Percentiles rank a stretch among this genome's conserved stretches.
Evolutionary conservation across 2,113 vertebrate species (phyloP).

Genomic region (Oryzias woworae): DNA sequence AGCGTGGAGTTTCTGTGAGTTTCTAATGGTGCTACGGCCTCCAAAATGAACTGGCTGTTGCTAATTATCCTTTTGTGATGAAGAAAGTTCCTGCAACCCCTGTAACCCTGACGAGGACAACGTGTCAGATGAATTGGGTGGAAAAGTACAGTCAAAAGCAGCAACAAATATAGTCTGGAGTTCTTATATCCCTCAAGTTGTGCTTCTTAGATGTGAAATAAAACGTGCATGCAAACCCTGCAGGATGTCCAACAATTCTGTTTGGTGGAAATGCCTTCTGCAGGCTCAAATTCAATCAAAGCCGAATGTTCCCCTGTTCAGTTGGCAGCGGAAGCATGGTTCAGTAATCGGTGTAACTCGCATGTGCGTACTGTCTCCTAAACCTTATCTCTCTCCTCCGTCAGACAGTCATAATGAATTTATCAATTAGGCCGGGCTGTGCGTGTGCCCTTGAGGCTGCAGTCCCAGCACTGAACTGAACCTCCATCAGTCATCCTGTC

Average conservation of each 20-base stretch:
- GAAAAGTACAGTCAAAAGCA: too few relatives aligned
- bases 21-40: too few relatives aligned
- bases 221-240: neutral
- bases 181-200: too few relatives aligned
- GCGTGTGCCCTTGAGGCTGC: constrained; percentile 42
- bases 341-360: constrained; percentile 3
- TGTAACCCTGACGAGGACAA: too few relatives aligned
- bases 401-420: constrained; percentile 62
- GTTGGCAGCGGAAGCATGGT: neutral
- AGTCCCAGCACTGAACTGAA: constrained; percentile 37
- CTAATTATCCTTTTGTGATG: too few relatives aligned
- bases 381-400: constrained; percentile 40
- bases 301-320: constrained; percentile 8
- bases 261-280: constrained; percentile 15
- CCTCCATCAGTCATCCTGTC: constrained; percentile 60
- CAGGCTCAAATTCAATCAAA: constrained; percentile 1
- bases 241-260: neutral
- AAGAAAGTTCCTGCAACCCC: too few relatives aligned
- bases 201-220: neutral
- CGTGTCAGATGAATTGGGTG: too few relatives aligned
- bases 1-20: too few relatives aligned
- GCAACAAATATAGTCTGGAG: too few relatives aligned
- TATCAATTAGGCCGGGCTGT: constrained; percentile 57
- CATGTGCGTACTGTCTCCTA: constrained; percentile 28
- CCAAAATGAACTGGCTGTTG: too few relatives aligned